Base-by-base conservation (phyloP, 2,113 vertebrate genomes). In the Lipophrys pholis region DNA sequence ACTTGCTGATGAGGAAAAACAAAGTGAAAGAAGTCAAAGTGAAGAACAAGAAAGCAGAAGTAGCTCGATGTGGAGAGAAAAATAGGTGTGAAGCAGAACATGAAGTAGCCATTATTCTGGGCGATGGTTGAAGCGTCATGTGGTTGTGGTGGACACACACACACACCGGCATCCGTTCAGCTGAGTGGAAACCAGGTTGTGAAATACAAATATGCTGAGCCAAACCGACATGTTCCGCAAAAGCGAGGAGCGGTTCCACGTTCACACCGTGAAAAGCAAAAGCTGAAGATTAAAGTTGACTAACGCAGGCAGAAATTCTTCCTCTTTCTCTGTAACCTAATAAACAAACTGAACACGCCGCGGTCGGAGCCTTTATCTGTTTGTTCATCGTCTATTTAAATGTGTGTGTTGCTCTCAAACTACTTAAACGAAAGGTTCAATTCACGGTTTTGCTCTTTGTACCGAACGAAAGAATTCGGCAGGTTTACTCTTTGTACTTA, bases 181-280 rank as follows among this genome's bases (percentile, higher is more conserved):
- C 17, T 10, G 14, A 69, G 61, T 35, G 43, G 73, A 86, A 85
- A 84, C 81, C 73, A 76, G 72, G 81, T 86, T 91, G 87, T 90
- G 89, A 90, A 91, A 87, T 66, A 76, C 56, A 82, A 87, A 90
- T 83, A 78, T 82, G 81, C 80, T 91, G 85, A 87, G 73, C 79
- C 69, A 53, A 81, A 84, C 49, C 78, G 75, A 83, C 11, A 68
- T 67, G 84, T 91, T 92, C 85, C 66, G 51, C 84, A 87, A 85
- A 85, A 58, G 55, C 57, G 21, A 54, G 68, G 60, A 76, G 78
- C 1, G 54, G 80, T 84, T 69, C 69, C 58, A 59, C 7, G 64
- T 73, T 63, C 39, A 45, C 73, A 73, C 67, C 72, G 42, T 51
- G 39, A 54, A 40, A 74, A 15, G 30, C 61, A 45, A 79, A 36